Conservation (phyloP, 2,888 invertebrate genomes). For the Hyposoter didymator region DNA sequence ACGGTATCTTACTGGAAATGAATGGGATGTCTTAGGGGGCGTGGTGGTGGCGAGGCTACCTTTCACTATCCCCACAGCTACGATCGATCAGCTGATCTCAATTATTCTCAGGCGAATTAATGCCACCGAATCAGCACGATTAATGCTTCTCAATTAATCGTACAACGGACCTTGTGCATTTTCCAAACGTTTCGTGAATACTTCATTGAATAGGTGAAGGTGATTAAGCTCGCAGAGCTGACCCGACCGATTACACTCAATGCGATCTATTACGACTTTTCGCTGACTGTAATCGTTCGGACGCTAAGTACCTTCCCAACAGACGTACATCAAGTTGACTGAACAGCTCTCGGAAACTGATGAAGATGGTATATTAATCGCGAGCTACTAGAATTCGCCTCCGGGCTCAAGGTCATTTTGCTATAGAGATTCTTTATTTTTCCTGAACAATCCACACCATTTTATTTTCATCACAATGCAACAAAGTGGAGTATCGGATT, state of each 20-base stretch:
- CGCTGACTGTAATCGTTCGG: not conserved
- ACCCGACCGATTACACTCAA: not conserved
- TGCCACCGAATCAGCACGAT: constrained; percentile 72
- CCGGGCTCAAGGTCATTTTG: not conserved
- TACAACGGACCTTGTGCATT: constrained; percentile 46
- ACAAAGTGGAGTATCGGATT: too few relatives aligned
- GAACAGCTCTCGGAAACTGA: not conserved
- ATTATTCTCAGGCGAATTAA: constrained; percentile 82
- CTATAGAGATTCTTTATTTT: too few relatives aligned
- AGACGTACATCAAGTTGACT: not conserved
- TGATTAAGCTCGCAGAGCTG: constrained; percentile 12
- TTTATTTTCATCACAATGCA: too few relatives aligned
- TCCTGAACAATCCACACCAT: too few relatives aligned
- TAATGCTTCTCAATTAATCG: constrained; percentile 67
- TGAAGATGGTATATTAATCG: not conserved
- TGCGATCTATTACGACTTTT: constrained; percentile 4
- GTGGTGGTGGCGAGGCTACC: constrained; percentile 62
- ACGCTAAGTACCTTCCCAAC: not conserved
- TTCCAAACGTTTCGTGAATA: constrained; percentile 25
- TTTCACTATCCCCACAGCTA: constrained; percentile 78
- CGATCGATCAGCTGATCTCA: constrained; percentile 81
- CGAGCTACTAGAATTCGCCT: not conserved
- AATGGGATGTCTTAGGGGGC: constrained; percentile 81
- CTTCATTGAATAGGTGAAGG: constrained; percentile 25
- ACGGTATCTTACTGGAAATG: constrained; percentile 82